A percentile compares a stretch with the other conserved stretches of the same genome.
Evolutionary conservation across 2,113 vertebrate species (phyloP).

Genomic region (Seriola rivoliana): DNA sequence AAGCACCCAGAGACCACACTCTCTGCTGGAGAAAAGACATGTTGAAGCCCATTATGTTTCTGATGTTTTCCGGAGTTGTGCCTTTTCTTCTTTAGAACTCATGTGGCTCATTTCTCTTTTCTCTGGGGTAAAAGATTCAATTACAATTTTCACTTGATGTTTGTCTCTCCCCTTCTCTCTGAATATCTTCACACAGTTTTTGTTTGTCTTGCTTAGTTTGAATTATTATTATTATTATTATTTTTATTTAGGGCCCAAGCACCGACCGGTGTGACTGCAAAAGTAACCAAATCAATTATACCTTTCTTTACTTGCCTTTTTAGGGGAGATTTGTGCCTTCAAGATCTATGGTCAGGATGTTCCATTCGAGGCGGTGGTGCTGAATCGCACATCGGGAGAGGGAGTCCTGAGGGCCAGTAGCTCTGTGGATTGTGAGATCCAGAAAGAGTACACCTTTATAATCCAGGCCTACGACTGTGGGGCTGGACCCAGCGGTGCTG

Average conservation of each 20-base stretch:
- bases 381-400: constrained; percentile 96
- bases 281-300: background rate
- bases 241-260: no score
- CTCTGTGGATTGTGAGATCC: constrained; percentile 95
- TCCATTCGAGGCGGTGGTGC: constrained; percentile 94
- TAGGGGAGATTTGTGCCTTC: constrained; percentile 98
- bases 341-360: constrained; percentile 94
- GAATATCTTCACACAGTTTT: constrained; percentile 10
- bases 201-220: background rate
- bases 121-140: background rate
- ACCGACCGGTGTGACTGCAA: background rate
- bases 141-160: background rate
- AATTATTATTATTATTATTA: background rate
- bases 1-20: background rate
- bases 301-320: constrained; percentile 48
- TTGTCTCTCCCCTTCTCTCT: constrained; percentile 1
- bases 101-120: background rate
- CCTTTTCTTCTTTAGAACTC: background rate
- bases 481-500: constrained; percentile 86
- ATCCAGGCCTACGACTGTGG: constrained; percentile 99
- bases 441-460: constrained; percentile 97
- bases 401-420: constrained; percentile 90
- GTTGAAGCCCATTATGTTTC: constrained; percentile 9
- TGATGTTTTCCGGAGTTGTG: constrained; percentile 3
- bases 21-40: constrained; percentile 1